Percentiles rank a stretch among this genome's conserved stretches.
Evolutionary conservation across 2,888 invertebrate genomes (phyloP).

Genomic region (Pterostichus madidus): DNA sequence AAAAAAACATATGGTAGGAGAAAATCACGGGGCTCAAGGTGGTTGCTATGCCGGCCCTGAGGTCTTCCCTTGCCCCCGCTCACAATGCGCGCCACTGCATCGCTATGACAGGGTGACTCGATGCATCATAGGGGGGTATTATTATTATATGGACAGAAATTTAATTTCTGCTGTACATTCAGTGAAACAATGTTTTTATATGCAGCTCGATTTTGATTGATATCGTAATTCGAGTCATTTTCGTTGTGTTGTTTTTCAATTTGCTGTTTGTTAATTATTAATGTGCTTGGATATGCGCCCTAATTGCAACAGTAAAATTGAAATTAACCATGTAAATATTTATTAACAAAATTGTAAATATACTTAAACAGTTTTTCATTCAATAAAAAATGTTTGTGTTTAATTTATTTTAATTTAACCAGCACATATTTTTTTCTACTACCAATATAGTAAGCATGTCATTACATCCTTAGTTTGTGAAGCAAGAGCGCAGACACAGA

Average conservation of each 20-base stretch:
- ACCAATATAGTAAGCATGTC: no score
- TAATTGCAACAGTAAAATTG: conserved; percentile 31
- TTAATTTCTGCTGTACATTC: conserved; percentile 46
- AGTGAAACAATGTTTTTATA: conserved; percentile 47
- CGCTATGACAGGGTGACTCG: conserved; percentile 38
- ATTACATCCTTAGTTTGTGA: no score
- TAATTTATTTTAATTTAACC: conserved; percentile 8
- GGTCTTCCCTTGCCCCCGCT: no score
- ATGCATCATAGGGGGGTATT: conserved; percentile 46
- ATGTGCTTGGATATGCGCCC: conserved; percentile 13
- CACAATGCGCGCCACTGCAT: not conserved
- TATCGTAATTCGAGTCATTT: conserved; percentile 55
- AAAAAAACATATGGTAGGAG: no score
- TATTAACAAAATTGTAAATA: conserved; percentile 46
- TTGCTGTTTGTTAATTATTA: conserved; percentile 55
- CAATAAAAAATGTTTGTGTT: conserved; percentile 16
- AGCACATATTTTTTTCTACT: not conserved
- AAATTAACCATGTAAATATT: conserved; percentile 31
- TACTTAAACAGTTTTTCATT: conserved; percentile 11
- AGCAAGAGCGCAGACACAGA: no score
- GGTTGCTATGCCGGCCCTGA: no score
- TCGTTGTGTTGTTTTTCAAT: conserved; percentile 56
- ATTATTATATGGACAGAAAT: conserved; percentile 36
- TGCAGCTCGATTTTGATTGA: conserved; percentile 55
- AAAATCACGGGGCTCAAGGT: no score